Evolutionary conservation across 2,888 invertebrate species (phyloP).

Genomic region (Drosophila nigricruria): DNA sequence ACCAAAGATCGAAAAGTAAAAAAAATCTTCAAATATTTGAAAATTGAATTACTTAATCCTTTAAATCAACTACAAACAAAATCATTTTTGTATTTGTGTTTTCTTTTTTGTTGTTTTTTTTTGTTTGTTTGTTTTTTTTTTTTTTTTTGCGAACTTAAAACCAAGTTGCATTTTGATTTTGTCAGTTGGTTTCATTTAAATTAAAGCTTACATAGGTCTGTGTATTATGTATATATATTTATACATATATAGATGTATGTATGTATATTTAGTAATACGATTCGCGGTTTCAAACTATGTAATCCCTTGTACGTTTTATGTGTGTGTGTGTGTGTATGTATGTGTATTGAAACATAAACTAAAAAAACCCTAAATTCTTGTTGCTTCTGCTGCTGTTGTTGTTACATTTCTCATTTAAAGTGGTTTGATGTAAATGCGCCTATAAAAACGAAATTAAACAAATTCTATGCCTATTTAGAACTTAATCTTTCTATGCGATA

Average conservation of each 20-base stretch:
- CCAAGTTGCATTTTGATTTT: slow-evolving; percentile 39
- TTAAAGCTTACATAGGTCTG: slow-evolving; percentile 58
- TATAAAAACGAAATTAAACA: slow-evolving; percentile 56
- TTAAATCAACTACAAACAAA: slow-evolving; percentile 41
- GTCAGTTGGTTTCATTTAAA: slow-evolving; percentile 47
- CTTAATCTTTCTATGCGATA: slow-evolving; percentile 32
- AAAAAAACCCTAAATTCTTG: slow-evolving; percentile 50
- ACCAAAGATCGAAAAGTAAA: slow-evolving; percentile 51
- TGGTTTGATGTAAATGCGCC: slow-evolving; percentile 67
- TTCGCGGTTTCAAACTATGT: slow-evolving; percentile 82
- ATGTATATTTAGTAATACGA: slow-evolving; percentile 82
- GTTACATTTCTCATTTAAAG: slow-evolving; percentile 36
- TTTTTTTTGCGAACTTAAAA: slow-evolving; percentile 38
- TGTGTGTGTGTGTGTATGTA: slow-evolving; percentile 35
- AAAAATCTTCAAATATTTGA: slow-evolving; percentile 25
- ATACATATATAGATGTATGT: slow-evolving; percentile 50
- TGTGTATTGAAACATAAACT: slow-evolving; percentile 47
- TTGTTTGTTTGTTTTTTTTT: not conserved
- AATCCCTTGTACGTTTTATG: slow-evolving; percentile 82
- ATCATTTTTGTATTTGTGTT: slow-evolving; percentile 2
- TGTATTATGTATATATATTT: slow-evolving; percentile 45
- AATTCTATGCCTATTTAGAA: slow-evolving; percentile 45
- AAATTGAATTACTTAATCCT: slow-evolving; percentile 21
- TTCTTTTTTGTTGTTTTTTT: not conserved
- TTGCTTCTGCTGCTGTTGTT: slow-evolving; percentile 29